Evolutionary conservation across 2,113 vertebrate species (phyloP).

Genomic region (Onychorhynchus coronatus): DNA sequence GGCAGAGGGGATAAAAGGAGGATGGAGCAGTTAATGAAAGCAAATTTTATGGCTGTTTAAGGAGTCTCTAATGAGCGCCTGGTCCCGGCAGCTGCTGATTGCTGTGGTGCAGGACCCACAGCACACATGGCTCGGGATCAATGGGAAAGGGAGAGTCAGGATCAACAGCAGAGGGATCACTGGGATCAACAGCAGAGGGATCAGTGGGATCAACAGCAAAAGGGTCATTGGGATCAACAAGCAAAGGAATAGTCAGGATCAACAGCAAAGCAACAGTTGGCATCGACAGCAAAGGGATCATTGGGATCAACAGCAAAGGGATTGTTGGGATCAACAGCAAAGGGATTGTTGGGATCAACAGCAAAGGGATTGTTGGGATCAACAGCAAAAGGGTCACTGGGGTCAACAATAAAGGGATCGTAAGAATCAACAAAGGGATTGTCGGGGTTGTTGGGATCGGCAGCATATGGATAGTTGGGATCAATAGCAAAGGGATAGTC

Average conservation of each 20-base stretch:
- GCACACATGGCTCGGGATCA: not conserved
- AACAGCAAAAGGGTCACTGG: accelerated
- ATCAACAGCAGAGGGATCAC: accelerated
- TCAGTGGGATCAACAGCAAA: not conserved
- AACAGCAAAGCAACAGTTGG: not conserved
- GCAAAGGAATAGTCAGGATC: no score
- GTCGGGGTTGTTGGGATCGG: no score
- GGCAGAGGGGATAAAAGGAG: accelerated
- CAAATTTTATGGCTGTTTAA: not conserved
- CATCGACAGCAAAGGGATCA: not conserved
- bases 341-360: accelerated
- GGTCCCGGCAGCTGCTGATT: not conserved
- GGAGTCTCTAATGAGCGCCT: not conserved
- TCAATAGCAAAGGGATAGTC: no score
- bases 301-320: not conserved
- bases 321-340: accelerated
- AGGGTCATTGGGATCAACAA: not conserved
- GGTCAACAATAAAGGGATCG: no score
- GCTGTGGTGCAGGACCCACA: not conserved
- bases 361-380: accelerated
- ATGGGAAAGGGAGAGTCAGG: not conserved
- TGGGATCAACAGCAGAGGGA: not conserved
- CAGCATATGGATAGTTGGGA: not conserved
- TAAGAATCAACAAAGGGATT: no score
- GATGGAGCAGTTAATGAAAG: not conserved